A percentile compares a stretch with the other conserved stretches of the same genome.
Evolutionary conservation across 2,113 vertebrate species (phyloP).

Genomic region (Dipodomys merriami): DNA sequence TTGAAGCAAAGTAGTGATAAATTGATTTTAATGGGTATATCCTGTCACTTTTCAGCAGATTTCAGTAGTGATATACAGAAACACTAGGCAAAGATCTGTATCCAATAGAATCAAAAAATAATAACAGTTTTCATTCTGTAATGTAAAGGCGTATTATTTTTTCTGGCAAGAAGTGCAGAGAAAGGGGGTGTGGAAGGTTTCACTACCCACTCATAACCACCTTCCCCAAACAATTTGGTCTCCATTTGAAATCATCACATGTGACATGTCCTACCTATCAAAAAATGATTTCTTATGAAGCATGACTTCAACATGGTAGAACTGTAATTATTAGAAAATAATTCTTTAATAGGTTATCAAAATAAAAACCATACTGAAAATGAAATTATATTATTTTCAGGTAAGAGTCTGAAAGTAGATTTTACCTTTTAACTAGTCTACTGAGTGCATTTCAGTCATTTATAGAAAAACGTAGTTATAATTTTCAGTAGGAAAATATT

Average conservation of each 20-base stretch:
- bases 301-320: not conserved
- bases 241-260: not conserved
- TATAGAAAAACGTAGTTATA: not conserved
- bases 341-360: not conserved
- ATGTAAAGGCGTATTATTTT: not conserved
- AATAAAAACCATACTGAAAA: not conserved
- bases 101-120: conserved; percentile 11
- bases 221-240: not conserved
- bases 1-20: conserved; percentile 46
- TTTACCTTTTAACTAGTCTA: not conserved
- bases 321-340: not conserved
- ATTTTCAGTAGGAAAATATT: not conserved
- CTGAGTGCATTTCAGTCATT: not conserved
- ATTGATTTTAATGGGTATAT: conserved; percentile 25
- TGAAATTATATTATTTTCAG: not conserved
- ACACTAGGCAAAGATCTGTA: not conserved
- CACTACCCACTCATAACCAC: not conserved
- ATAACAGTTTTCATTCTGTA: not conserved
- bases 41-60: conserved; percentile 48
- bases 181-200: not conserved
- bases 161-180: not conserved
- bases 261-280: not conserved
- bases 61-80: conserved; percentile 42
- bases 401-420: not conserved
- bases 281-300: not conserved